Conservation (phyloP, 2,888 invertebrate species). For the Cabera pusaria region DNA sequence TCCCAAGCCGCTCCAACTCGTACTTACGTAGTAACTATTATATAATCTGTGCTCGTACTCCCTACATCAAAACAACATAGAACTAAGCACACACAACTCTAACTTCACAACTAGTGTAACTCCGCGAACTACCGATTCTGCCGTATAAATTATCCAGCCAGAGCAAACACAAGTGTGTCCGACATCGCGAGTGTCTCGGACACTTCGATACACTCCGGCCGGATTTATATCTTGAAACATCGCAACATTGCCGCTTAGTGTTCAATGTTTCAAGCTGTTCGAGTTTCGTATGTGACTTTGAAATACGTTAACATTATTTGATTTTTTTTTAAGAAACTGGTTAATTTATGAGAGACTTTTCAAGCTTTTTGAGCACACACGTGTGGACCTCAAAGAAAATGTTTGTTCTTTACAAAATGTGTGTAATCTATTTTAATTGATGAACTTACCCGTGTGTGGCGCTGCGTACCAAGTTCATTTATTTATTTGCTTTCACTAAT, state of each 20-base stretch:
- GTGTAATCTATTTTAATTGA: too few species aligned
- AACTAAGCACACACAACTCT: neutral
- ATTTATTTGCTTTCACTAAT: too few species aligned
- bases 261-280: slow-evolving; percentile 4
- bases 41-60: too few species aligned
- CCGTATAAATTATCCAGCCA: slow-evolving; percentile 15
- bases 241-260: slow-evolving; percentile 3
- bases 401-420: too few species aligned
- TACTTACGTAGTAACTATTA: too few species aligned
- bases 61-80: slow-evolving; percentile 5
- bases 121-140: slow-evolving; percentile 1
- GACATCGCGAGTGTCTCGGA: slow-evolving; percentile 36
- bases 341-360: too few species aligned
- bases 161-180: slow-evolving; percentile 35
- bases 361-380: too few species aligned
- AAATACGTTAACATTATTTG: slow-evolving; percentile 2
- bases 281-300: slow-evolving; percentile 4
- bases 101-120: slow-evolving; percentile 6
- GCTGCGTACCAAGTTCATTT: too few species aligned
- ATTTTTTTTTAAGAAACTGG: too few species aligned
- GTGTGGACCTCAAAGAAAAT: too few species aligned
- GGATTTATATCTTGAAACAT: slow-evolving; percentile 42
- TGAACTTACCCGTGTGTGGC: too few species aligned
- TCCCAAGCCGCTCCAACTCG: too few species aligned
- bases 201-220: slow-evolving; percentile 37